phyloP scores from a whole-genome alignment of 2,888 invertebrate species.

The Pristionchus entomophagus region DNA sequence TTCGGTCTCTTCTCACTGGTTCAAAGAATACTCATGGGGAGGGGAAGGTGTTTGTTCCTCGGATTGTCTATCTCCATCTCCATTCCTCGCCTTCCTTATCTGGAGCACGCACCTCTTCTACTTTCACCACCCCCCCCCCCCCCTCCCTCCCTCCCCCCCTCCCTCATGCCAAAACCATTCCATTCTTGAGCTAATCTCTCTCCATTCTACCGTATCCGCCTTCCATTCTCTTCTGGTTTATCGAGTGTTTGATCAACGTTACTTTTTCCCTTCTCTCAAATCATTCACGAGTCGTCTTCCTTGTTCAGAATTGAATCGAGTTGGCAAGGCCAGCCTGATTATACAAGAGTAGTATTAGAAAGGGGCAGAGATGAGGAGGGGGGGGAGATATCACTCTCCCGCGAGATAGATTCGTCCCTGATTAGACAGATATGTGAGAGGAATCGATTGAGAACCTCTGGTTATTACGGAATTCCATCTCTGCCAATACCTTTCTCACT shows the following conservation, averaged over 20 bases:
- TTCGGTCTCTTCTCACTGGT: slow-evolving; percentile 17
- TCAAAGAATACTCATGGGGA: slow-evolving; percentile 18
- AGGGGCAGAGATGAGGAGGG: background rate
- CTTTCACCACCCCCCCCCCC: background rate
- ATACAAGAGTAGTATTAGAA: slow-evolving; percentile 11
- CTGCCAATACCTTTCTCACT: background rate
- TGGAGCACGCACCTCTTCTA: background rate
- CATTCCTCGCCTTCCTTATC: slow-evolving; percentile 6
- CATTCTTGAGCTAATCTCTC: no score
- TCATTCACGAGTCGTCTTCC: background rate
- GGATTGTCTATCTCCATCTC: slow-evolving; percentile 3
- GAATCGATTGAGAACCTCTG: background rate
- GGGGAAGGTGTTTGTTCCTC: slow-evolving; percentile 22
- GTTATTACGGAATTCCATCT: background rate
- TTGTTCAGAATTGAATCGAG: background rate
- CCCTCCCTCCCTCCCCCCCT: background rate
- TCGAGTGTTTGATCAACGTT: slow-evolving; percentile 1
- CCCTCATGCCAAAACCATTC: no score
- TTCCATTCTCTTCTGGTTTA: background rate
- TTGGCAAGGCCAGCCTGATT: background rate
- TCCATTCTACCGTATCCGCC: background rate
- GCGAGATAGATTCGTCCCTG: background rate
- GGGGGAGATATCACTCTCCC: background rate
- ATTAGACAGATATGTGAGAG: slow-evolving; percentile 15
- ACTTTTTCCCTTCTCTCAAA: background rate